Evolutionary conservation across 1,140 invertebrate species (phyloP).

Genomic region (Drosophila teissieri): DNA sequence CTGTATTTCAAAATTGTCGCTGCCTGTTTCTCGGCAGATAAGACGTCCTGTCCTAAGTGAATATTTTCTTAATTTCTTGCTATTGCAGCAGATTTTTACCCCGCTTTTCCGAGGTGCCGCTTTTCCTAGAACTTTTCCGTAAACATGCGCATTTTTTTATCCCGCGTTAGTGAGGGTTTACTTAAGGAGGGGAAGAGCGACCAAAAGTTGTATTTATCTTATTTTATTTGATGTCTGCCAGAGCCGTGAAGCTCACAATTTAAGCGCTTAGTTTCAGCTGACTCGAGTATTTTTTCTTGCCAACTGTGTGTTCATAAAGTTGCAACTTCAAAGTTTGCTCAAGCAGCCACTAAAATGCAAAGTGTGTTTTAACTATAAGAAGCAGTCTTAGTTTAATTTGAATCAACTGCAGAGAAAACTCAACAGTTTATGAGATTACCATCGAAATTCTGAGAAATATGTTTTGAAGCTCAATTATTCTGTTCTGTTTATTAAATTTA

Average conservation of each 20-base stretch:
- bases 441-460: not conserved
- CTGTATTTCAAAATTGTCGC: conserved; percentile 7
- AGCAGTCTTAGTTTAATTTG: conserved; percentile 2
- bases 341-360: conserved; percentile 17
- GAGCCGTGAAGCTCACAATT: conserved; percentile 5
- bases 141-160: conserved; percentile 57
- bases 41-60: conserved; percentile 59
- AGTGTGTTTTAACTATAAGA: conserved; percentile 8
- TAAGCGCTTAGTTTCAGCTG: conserved; percentile 41
- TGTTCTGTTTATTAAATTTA: not conserved
- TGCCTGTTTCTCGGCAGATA: conserved; percentile 54
- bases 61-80: conserved; percentile 74
- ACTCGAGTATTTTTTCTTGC: conserved; percentile 25
- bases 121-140: conserved; percentile 50
- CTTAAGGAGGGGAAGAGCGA: not conserved
- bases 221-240: conserved; percentile 27
- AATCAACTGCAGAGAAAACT: not conserved
- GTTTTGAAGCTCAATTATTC: not conserved
- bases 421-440: not conserved
- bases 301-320: conserved; percentile 34
- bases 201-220: conserved; percentile 26
- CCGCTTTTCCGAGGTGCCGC: conserved; percentile 22
- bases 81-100: conserved; percentile 63
- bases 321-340: conserved; percentile 33
- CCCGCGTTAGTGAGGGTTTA: not conserved